Evolutionary conservation across 2,888 invertebrate genomes (phyloP).

Genomic region (Phorcus lineatus): DNA sequence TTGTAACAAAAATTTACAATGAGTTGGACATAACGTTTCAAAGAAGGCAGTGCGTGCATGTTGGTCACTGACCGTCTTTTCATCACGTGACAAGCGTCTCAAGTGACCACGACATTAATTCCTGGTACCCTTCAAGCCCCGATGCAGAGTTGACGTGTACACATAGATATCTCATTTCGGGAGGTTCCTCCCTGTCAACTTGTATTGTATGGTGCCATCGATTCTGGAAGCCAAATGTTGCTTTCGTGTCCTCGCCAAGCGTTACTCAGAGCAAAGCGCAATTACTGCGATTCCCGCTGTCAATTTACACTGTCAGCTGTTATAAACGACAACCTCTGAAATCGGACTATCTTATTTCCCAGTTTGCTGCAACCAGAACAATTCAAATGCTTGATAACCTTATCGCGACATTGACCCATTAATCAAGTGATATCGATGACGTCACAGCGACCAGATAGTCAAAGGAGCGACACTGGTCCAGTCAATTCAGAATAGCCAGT

Average conservation of each 20-base stretch:
- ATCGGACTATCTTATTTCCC: neutral
- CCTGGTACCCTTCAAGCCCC: no score
- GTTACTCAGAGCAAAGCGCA: neutral
- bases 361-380: neutral
- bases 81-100: neutral
- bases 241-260: neutral
- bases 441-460: neutral
- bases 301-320: neutral
- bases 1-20: no score
- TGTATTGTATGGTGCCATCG: no score
- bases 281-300: neutral
- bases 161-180: no score
- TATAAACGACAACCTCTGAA: neutral
- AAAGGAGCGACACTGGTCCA: neutral
- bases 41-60: no score
- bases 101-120: neutral
- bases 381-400: neutral
- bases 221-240: neutral
- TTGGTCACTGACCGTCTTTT: neutral
- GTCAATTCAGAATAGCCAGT: neutral
- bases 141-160: no score
- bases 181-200: no score
- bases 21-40: no score
- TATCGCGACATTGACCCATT: neutral
- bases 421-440: neutral